These are phyloP conservation scores for Sminthurinus signatus DNA, from an alignment of 1,140 invertebrate species.

Conservation along the genomic window DNA sequence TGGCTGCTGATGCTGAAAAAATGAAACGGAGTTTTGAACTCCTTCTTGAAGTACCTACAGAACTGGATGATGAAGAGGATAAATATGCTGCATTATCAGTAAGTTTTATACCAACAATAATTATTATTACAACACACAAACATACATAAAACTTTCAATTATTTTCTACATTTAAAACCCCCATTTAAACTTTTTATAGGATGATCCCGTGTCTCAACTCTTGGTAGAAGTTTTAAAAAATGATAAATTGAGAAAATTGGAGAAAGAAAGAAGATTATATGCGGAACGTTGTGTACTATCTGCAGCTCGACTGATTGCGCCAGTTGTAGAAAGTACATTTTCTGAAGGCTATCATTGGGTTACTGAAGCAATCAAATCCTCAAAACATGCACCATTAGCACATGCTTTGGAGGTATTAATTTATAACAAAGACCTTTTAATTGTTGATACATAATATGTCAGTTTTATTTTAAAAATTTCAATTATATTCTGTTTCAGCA, in stretches of 20 bases:
- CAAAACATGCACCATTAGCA: conserved; percentile 35
- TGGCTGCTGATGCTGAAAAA: conserved; percentile 85
- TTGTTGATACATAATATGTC: background rate
- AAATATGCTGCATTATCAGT: conserved; percentile 51
- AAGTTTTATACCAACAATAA: conserved; percentile 21
- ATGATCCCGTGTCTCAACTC: conserved; percentile 63
- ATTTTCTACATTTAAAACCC: too few species aligned
- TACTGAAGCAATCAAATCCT: conserved; percentile 36
- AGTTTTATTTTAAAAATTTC: conserved; percentile 1
- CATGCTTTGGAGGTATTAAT: conserved; percentile 35
- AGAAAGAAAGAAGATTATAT: conserved; percentile 64
- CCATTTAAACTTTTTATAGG: too few species aligned
- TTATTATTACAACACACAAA: too few species aligned
- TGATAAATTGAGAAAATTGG: conserved; percentile 69
- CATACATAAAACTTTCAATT: too few species aligned
- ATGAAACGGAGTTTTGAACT: conserved; percentile 89
- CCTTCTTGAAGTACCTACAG: conserved; percentile 77
- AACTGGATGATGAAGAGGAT: conserved; percentile 76
- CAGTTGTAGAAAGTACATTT: conserved; percentile 71
- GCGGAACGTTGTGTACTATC: conserved; percentile 80
- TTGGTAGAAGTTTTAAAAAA: conserved; percentile 70
- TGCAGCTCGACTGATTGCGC: conserved; percentile 86
- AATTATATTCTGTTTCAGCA: conserved; percentile 4
- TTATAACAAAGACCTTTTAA: too few species aligned
- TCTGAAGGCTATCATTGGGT: conserved; percentile 61